Conservation (phyloP, 2,113 vertebrate species). For the Lasiurus borealis region DNA sequence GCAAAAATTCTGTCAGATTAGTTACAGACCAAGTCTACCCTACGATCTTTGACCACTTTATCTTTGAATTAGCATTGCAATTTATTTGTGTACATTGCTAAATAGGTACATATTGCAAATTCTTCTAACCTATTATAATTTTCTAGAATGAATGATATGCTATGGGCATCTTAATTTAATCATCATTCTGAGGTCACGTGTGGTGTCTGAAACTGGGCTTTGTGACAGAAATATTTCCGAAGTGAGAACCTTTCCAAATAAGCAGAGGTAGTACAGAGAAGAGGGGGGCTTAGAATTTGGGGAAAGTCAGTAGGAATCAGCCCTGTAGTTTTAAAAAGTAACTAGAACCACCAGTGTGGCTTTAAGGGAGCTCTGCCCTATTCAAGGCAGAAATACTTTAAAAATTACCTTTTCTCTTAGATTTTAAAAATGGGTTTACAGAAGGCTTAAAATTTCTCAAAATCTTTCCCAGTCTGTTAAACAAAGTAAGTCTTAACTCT, state of each 20-base stretch:
- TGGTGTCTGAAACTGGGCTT: neutral
- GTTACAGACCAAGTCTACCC: neutral
- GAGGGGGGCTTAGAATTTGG: neutral
- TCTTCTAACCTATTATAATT: neutral
- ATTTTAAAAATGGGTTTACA: neutral
- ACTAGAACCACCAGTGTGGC: neutral
- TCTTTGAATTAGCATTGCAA: neutral
- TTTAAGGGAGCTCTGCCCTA: neutral
- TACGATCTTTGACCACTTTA: neutral
- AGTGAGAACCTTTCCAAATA: neutral
- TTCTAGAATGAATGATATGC: neutral
- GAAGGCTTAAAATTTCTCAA: neutral
- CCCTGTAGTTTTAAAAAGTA: neutral
- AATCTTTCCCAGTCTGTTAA: neutral
- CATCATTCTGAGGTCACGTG: neutral
- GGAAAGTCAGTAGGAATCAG: neutral
- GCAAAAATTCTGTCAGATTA: conserved; percentile 31
- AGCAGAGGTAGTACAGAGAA: neutral
- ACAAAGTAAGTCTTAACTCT: neutral
- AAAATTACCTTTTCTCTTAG: neutral
- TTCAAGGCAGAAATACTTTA: neutral
- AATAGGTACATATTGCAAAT: neutral
- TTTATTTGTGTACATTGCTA: neutral
- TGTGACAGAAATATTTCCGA: neutral
- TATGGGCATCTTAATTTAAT: neutral